Evolutionary conservation across 2,113 vertebrate species (phyloP), one percentile per base, ranked within the genome.

Genomic region (Paedocypris sp.): DNA sequence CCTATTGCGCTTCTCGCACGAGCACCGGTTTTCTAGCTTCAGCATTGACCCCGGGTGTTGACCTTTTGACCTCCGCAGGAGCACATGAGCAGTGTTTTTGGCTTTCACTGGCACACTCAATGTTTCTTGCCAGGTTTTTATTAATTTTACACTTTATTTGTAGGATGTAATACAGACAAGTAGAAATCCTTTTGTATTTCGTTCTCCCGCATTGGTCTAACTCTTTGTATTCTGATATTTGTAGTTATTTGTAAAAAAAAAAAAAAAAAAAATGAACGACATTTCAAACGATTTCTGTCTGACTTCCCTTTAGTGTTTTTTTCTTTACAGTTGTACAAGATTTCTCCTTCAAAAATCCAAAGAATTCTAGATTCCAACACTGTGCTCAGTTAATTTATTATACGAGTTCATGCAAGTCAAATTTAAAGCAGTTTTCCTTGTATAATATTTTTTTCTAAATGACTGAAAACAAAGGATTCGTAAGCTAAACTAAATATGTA

Each of bases 31-130:
- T n/a, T n/a, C 76, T 74, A 77, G 77, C 80, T 70, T 71, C 68
- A 65, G 62, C 66, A 66, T 70, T 52, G 60, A 79, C 66, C 74
- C 39, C 5, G 43, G 65, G n/a, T n/a, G n/a, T n/a, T n/a, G n/a
- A n/a, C n/a, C n/a, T n/a, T n/a, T n/a, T n/a, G n/a, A n/a, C n/a
- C n/a, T n/a, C n/a, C n/a, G n/a, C n/a, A n/a, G n/a, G 62, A 43
- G 25, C 29, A 33, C 39, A 75, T 68, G 73, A 69, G 67, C 68
- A 56, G 68, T 62, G 71, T 66, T 75, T 73, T 72, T 31, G 74
- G 73, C 70, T 60, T 72, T 77, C 65, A 69, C 70, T 60, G 72
- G 75, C 83, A 80, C 79, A n/a, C n/a, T n/a, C n/a, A n/a, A n/a
- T n/a, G n/a, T n/a, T n/a, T n/a, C n/a, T n/a, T n/a, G n/a, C n/a